Conservation (phyloP, 2,113 vertebrate species). For the Seriola quinqueradiata region DNA sequence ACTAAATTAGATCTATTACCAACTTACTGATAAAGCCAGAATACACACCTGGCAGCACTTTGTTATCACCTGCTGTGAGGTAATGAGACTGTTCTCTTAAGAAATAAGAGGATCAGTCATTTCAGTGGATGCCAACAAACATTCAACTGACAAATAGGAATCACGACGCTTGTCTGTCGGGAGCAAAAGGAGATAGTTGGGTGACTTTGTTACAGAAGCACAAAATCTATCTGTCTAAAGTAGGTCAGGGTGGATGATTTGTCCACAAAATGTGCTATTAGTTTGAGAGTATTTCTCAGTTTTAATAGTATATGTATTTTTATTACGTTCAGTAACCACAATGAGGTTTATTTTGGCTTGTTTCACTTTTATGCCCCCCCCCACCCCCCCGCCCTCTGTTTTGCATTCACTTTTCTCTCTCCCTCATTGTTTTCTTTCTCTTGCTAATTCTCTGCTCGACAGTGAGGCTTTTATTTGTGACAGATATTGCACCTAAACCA, state of each 20-base stretch:
- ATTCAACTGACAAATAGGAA: background rate
- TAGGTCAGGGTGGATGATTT: background rate
- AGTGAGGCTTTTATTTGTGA: background rate
- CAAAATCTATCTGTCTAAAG: background rate
- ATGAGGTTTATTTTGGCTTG: background rate
- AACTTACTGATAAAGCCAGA: background rate
- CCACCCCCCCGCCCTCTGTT: background rate
- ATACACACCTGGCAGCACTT: conserved; percentile 2
- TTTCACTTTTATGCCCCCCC: background rate
- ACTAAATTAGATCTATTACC: background rate
- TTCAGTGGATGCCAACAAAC: background rate
- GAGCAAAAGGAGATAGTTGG: background rate
- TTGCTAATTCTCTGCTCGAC: background rate
- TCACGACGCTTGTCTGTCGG: background rate
- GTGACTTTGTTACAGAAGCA: background rate
- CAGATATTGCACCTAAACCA: background rate
- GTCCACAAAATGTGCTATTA: background rate
- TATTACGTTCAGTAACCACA: background rate
- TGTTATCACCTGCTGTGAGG: conserved; percentile 1
- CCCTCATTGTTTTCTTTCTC: background rate
- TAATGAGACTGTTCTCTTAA: background rate
- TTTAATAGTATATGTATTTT: background rate
- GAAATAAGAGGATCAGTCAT: background rate
- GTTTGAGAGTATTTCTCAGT: background rate
- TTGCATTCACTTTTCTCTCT: background rate